Conservation (phyloP, 1,140 invertebrate genomes). For the Oryctes rhinoceros region DNA sequence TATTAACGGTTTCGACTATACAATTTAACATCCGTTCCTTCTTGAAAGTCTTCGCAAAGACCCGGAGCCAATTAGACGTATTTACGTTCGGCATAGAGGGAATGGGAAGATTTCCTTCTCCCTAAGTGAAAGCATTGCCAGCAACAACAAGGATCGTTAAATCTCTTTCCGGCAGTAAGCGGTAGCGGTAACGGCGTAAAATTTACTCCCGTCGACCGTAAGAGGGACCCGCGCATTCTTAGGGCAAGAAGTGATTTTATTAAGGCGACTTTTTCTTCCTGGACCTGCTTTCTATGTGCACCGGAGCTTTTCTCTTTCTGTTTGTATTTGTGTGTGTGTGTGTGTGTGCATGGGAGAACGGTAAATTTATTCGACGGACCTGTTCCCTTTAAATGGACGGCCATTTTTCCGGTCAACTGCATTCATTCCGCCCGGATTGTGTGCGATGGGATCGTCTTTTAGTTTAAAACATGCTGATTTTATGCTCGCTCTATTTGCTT, state of each 20-base stretch:
- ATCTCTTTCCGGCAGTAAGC: background rate
- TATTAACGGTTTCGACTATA: slow-evolving; percentile 5
- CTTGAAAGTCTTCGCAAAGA: background rate
- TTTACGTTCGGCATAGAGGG: background rate
- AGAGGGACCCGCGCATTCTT: background rate
- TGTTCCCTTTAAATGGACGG: background rate
- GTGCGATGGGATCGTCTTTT: too few relatives aligned
- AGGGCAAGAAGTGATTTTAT: slow-evolving; percentile 7
- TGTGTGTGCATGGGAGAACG: background rate
- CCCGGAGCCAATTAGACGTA: background rate
- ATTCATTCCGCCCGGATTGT: background rate
- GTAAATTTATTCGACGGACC: slow-evolving; percentile 3
- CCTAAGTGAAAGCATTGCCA: background rate
- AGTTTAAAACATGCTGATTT: too few relatives aligned
- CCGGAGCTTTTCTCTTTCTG: background rate
- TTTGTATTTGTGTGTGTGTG: background rate
- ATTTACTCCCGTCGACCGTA: background rate
- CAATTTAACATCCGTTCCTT: background rate
- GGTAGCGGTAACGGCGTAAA: background rate
- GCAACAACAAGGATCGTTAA: slow-evolving; percentile 2
- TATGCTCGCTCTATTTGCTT: too few relatives aligned
- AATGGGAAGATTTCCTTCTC: background rate
- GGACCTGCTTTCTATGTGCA: background rate
- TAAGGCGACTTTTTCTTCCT: background rate
- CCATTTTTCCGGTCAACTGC: slow-evolving; percentile 8